phyloP scores from a whole-genome alignment of 2,113 vertebrate genomes.

The Gambusia holbrooki region DNA sequence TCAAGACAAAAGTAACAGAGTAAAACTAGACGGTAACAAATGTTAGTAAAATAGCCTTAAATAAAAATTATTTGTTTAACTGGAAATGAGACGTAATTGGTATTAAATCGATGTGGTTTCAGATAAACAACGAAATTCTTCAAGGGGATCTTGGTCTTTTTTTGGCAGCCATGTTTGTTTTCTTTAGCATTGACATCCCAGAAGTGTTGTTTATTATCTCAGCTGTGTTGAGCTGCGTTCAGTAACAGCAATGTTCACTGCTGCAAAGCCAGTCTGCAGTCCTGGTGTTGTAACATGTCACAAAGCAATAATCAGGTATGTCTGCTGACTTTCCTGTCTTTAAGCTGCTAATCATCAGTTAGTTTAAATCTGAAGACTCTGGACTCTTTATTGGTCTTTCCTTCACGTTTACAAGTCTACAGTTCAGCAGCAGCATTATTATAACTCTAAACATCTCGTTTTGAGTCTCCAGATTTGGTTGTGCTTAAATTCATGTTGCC shows the following conservation, averaged over 20 bases:
- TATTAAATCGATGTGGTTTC: slow-evolving; percentile 16
- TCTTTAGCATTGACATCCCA: slow-evolving; percentile 18
- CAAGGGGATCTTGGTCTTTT: neutral
- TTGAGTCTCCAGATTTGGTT: too few relatives aligned
- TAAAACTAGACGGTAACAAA: too few relatives aligned
- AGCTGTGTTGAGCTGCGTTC: neutral
- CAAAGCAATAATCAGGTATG: slow-evolving; percentile 12
- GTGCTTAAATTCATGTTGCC: too few relatives aligned
- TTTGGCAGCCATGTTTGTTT: slow-evolving; percentile 7
- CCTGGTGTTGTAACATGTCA: slow-evolving; percentile 3
- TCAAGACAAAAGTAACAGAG: too few relatives aligned
- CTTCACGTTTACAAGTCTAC: neutral
- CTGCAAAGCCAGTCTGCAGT: neutral
- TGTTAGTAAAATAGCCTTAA: neutral
- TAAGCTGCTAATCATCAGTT: slow-evolving; percentile 22
- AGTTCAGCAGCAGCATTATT: neutral
- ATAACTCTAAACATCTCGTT: neutral
- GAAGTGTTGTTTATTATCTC: slow-evolving; percentile 31
- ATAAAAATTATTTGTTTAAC: neutral
- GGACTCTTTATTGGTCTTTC: neutral
- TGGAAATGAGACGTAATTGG: neutral
- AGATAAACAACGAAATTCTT: neutral
- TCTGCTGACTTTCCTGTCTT: slow-evolving; percentile 5
- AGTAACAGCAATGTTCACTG: slow-evolving; percentile 14
- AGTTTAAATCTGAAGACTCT: slow-evolving; percentile 3